Conservation (phyloP, 2,888 invertebrate species). For the Megaustenia siamemsis region DNA sequence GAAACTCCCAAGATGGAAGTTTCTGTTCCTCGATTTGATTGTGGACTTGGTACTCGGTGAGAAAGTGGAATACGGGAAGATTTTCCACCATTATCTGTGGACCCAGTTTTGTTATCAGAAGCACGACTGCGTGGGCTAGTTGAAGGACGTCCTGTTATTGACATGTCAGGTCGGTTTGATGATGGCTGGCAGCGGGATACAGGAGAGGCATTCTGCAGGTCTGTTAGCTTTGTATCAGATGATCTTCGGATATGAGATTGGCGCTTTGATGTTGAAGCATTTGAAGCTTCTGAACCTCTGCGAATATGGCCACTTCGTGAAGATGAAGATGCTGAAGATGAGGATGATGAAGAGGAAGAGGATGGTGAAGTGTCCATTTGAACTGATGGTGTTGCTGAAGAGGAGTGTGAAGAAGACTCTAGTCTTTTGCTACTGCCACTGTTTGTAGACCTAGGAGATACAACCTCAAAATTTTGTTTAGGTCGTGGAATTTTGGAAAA, state of each 20-base stretch:
- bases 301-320: conserved; percentile 24
- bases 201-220: conserved; percentile 28
- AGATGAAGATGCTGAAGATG: conserved; percentile 40
- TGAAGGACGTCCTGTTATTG: background rate
- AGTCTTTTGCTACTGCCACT: background rate
- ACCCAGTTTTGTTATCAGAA: conserved; percentile 15
- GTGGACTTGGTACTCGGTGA: conserved; percentile 56
- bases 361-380: conserved; percentile 35
- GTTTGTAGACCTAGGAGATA: background rate
- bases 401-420: conserved; percentile 22
- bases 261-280: conserved; percentile 13
- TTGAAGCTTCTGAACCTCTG: conserved; percentile 42
- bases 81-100: background rate
- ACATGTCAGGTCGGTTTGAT: background rate
- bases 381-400: conserved; percentile 36
- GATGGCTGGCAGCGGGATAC: background rate
- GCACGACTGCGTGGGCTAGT: conserved; percentile 6
- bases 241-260: conserved; percentile 38
- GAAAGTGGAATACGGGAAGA: conserved; percentile 57
- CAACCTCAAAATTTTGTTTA: background rate
- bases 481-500: conserved; percentile 53
- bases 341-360: conserved; percentile 41
- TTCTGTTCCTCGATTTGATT: conserved; percentile 43
- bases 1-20: conserved; percentile 50
- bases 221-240: conserved; percentile 49